phyloP scores from a whole-genome alignment of 92 coral and sea anemone genomes.

The Zoanthus gigantus region DNA sequence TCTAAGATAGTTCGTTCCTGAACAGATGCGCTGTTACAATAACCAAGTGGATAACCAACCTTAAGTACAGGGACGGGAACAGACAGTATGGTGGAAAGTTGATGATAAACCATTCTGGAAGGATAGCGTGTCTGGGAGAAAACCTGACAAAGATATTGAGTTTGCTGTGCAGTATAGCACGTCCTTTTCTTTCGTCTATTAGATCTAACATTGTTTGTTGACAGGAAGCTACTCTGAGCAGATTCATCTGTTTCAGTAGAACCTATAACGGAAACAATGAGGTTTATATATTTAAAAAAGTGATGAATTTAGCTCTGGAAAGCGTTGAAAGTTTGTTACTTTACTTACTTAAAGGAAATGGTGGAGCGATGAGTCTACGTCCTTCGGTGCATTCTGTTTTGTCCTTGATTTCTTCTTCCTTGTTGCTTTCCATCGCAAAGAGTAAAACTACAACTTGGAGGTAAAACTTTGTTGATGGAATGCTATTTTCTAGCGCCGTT shows the following conservation, averaged over 20 bases:
- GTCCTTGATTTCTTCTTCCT: background rate
- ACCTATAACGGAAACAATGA: background rate
- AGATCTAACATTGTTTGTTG: background rate
- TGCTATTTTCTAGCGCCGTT: background rate
- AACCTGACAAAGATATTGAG: background rate
- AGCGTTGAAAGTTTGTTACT: background rate
- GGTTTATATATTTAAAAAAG: background rate
- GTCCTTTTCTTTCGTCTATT: background rate
- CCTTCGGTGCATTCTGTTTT: background rate
- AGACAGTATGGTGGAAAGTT: background rate
- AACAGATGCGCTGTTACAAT: too few relatives aligned
- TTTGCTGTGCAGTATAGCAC: background rate
- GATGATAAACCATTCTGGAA: background rate
- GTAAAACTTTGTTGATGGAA: background rate
- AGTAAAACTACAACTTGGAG: background rate
- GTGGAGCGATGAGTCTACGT: background rate
- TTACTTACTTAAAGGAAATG: background rate
- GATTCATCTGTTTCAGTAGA: background rate
- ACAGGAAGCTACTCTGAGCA: background rate
- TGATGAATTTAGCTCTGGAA: too few relatives aligned
- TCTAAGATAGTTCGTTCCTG: too few relatives aligned
- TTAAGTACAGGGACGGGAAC: background rate
- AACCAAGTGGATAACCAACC: background rate
- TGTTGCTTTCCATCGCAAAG: background rate
- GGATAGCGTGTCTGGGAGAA: slow-evolving; percentile 1